Evolutionary conservation across 2,888 invertebrate genomes (phyloP), one percentile per base, ranked within the genome.

Genomic region (Pardosa pseudoannulata): DNA sequence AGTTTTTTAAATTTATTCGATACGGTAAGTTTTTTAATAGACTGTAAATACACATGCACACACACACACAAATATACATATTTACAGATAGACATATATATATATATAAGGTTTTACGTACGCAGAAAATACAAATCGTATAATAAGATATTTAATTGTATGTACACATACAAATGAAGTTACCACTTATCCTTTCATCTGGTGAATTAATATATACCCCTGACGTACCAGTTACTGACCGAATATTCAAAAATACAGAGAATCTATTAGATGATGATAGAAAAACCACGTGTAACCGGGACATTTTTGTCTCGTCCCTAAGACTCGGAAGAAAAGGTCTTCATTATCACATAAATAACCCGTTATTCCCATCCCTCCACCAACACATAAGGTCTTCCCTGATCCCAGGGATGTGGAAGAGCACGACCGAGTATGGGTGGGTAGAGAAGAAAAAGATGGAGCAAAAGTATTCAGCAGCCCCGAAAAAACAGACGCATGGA

Each of bases 311-410:
- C 76, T 65, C 75, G 32, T 64, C 74, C 41, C 76, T 67, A n/a
- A 11, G 41, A 23, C 27, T 46, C 46, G 72, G 28, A 31, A 71
- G 46, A 46, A 71, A 62, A 65, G 56, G 82, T 78, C 83, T 78
- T 83, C 83, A 83, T 83, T 83, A 83, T 83, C 83, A 83, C 83
- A 83, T 83, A 83, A 83, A 83, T 83, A 83, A 83, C 83, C 83
- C 83, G 72, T 83, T 83, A 78, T 83, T 83, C 78, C 19, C 72
- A 67, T 65, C 78, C 72, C 76, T 50, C 72, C 72, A 31, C 76
- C 72, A 72, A 56, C 75, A 78, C 76, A 76, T 62, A 67, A 67
- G 67, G 64, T 68, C 76, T 64, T 50, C 72, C 32, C 71, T 76
- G 83, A 83, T 83, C 78, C 83, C 19, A n/a, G 64, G 78, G 78